phyloP scores from a whole-genome alignment of 1,140 invertebrate species.

The Drosophila asahinai region DNA sequence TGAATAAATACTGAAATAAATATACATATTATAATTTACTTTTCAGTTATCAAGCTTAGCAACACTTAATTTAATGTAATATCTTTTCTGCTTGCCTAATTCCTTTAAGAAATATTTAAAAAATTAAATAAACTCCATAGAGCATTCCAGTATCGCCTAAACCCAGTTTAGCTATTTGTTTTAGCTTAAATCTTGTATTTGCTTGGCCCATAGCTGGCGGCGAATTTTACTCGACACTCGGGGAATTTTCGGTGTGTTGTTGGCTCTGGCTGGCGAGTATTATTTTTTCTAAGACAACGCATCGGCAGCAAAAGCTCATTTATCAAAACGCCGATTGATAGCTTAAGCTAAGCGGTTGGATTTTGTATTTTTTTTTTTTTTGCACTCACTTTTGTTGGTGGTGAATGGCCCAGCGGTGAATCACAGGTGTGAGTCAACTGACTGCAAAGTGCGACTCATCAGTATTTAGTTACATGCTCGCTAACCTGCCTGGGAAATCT shows the following conservation, averaged over 20 bases:
- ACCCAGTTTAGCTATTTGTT: slow-evolving; percentile 30
- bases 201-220: slow-evolving; percentile 75
- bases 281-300: slow-evolving; percentile 57
- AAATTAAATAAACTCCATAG: background rate
- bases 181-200: slow-evolving; percentile 59
- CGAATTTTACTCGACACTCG: slow-evolving; percentile 59
- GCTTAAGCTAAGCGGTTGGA: slow-evolving; percentile 44
- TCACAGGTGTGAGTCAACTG: slow-evolving; percentile 70
- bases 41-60: no score
- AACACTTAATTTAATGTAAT: background rate
- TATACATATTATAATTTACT: background rate
- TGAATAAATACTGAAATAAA: background rate
- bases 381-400: slow-evolving; percentile 44
- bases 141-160: slow-evolving; percentile 16
- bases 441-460: slow-evolving; percentile 48
- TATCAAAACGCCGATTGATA: slow-evolving; percentile 78
- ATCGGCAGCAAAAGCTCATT: slow-evolving; percentile 65
- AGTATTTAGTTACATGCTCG: slow-evolving; percentile 26
- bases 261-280: slow-evolving; percentile 17
- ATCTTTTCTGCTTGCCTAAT: background rate
- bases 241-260: slow-evolving; percentile 64
- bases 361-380: slow-evolving; percentile 28
- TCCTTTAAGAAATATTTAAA: no score
- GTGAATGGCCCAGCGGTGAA: slow-evolving; percentile 48
- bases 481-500: slow-evolving; percentile 46